These are phyloP conservation scores for Periphyllus acericola DNA, from an alignment of 2,888 invertebrate species.

Conservation along the genomic window DNA sequence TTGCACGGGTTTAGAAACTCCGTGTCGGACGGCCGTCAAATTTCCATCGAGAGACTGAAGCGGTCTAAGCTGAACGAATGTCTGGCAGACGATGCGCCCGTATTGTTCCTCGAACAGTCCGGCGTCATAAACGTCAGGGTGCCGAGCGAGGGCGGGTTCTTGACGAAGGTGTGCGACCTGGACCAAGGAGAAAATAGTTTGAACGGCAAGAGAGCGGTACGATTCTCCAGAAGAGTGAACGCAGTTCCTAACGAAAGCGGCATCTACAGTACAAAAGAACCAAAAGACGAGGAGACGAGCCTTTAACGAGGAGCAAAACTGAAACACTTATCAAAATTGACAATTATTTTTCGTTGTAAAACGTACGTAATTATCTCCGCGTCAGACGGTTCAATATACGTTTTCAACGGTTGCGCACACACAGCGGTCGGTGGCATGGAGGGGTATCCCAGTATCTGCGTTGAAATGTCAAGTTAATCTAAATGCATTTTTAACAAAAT, in stretches of 20 bases:
- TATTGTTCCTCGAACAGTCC: conserved; percentile 48
- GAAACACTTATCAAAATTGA: neutral
- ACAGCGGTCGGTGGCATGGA: no score
- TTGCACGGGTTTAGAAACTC: conserved; percentile 56
- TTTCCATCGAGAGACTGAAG: conserved; percentile 1
- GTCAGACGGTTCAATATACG: no score
- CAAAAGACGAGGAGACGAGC: conserved; percentile 2
- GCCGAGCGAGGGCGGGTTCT: conserved; percentile 38
- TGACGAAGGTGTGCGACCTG: conserved; percentile 27
- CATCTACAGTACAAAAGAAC: neutral
- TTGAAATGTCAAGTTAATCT: no score
- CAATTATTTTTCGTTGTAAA: no score
- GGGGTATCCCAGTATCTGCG: no score
- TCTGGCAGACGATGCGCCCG: conserved; percentile 43
- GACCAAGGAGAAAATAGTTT: neutral
- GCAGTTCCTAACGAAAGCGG: neutral
- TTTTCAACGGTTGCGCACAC: no score
- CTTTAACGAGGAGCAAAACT: neutral
- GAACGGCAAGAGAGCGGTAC: neutral
- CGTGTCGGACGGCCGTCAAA: conserved; percentile 48
- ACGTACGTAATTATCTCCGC: no score
- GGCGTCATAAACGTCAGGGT: conserved; percentile 35
- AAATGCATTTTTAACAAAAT: neutral
- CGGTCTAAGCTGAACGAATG: conserved; percentile 1
- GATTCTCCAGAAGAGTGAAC: conserved; percentile 1